Conservation (phyloP, 2,113 vertebrate species). For the Myotis davidii region DNA sequence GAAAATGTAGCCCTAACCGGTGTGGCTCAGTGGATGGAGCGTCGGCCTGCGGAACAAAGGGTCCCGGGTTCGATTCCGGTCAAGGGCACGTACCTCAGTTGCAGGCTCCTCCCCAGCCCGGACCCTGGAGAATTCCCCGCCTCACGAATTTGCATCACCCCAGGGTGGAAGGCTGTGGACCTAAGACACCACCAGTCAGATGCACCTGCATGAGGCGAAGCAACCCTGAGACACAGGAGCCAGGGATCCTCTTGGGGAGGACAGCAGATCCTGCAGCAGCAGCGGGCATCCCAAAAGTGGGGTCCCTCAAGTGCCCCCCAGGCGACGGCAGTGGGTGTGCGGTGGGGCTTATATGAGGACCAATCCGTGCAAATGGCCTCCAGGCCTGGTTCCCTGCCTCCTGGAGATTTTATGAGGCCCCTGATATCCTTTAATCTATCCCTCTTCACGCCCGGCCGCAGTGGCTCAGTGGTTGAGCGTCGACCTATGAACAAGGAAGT, state of each 20-base stretch:
- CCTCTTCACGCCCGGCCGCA: too few species aligned
- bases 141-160: not conserved
- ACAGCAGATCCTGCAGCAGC: not conserved
- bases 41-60: too few species aligned
- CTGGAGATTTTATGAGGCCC: not conserved
- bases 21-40: too few species aligned
- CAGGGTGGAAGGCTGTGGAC: not conserved
- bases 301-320: not conserved
- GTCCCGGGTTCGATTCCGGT: too few species aligned
- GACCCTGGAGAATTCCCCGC: not conserved
- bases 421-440: not conserved
- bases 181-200: not conserved
- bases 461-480: too few species aligned
- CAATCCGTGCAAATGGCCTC: not conserved
- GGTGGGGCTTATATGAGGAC: not conserved
- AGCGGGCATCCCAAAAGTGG: too few species aligned
- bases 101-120: too few species aligned
- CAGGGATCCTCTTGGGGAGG: not conserved
- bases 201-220: not conserved
- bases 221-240: not conserved
- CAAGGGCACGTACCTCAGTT: too few species aligned
- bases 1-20: too few species aligned
- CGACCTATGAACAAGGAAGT: too few species aligned
- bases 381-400: not conserved
- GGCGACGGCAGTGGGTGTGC: rapidly evolving